Percentiles rank a stretch among this genome's conserved stretches.
Conservation (phyloP, 2,113 vertebrate genomes). For the Xenopus borealis region DNA sequence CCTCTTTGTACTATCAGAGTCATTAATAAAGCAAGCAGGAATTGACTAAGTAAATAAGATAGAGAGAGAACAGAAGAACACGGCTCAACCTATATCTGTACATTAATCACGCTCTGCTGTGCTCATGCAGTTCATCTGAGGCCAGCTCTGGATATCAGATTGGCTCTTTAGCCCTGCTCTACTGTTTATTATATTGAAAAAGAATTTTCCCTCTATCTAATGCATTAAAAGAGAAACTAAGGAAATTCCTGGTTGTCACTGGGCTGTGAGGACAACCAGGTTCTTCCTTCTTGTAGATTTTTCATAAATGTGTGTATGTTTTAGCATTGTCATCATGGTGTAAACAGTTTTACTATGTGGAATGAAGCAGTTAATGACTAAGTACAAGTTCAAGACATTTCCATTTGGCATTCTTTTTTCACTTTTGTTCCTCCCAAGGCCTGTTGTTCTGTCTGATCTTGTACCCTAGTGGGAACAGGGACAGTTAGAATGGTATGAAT, state of each 20-base stretch:
- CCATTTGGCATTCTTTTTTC: neutral
- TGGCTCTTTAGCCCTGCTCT: slow-evolving; percentile 26
- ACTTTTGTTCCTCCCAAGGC: slow-evolving; percentile 19
- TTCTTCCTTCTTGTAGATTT: slow-evolving; percentile 14
- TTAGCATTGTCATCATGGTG: slow-evolving; percentile 31
- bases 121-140: slow-evolving; percentile 37
- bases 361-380: slow-evolving; percentile 38
- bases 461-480: slow-evolving; percentile 30
- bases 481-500: slow-evolving; percentile 38
- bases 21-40: slow-evolving; percentile 12
- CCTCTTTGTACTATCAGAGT: slow-evolving; percentile 8
- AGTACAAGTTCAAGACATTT: slow-evolving; percentile 24
- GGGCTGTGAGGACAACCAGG: slow-evolving; percentile 25
- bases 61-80: slow-evolving; percentile 22
- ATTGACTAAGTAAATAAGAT: slow-evolving; percentile 30
- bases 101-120: slow-evolving; percentile 41
- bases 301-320: slow-evolving; percentile 11
- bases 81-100: slow-evolving; percentile 40
- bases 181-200: slow-evolving; percentile 21
- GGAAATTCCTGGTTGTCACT: slow-evolving; percentile 32
- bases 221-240: slow-evolving; percentile 23
- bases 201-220: slow-evolving; percentile 26
- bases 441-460: slow-evolving; percentile 39
- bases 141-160: slow-evolving; percentile 38
- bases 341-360: slow-evolving; percentile 24